A percentile compares a stretch with the other conserved stretches of the same genome.
phyloP scores from a whole-genome alignment of 2,797 vertebrate genomes.

The Artibeus jamaicensis region DNA sequence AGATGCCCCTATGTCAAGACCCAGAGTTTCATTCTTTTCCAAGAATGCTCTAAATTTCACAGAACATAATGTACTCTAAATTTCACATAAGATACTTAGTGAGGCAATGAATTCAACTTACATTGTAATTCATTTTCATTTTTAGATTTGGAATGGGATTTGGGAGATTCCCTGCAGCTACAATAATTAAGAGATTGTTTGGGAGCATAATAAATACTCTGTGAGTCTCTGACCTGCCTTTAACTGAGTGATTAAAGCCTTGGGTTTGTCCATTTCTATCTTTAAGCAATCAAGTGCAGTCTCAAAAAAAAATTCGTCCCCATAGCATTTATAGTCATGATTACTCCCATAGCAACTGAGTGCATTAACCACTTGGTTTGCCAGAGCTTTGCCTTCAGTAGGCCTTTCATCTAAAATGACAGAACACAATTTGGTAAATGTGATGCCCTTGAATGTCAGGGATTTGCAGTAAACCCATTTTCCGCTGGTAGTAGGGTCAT shows the following conservation, averaged over 20 bases:
- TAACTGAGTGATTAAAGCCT: neutral
- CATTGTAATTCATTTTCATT: slow-evolving; percentile 3
- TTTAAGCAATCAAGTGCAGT: neutral
- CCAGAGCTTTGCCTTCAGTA: neutral
- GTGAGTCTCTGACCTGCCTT: neutral
- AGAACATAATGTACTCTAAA: neutral
- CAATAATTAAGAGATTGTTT: neutral
- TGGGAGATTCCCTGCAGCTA: neutral
- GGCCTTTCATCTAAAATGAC: neutral
- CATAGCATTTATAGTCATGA: neutral
- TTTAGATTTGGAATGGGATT: slow-evolving; percentile 4
- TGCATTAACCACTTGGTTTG: neutral
- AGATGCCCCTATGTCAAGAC: neutral
- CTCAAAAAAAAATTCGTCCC: neutral
- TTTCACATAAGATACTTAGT: neutral
- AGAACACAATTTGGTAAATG: neutral
- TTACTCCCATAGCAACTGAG: neutral
- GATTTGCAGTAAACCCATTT: neutral
- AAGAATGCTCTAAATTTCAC: neutral
- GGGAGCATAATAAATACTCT: neutral
- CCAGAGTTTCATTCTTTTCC: neutral
- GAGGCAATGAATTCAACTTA: neutral
- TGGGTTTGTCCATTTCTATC: neutral
- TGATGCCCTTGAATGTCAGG: neutral
- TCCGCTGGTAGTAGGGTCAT: neutral